These are phyloP conservation scores for Merops nubicus DNA, from an alignment of 2,113 vertebrate genomes.

Conservation along the genomic window DNA sequence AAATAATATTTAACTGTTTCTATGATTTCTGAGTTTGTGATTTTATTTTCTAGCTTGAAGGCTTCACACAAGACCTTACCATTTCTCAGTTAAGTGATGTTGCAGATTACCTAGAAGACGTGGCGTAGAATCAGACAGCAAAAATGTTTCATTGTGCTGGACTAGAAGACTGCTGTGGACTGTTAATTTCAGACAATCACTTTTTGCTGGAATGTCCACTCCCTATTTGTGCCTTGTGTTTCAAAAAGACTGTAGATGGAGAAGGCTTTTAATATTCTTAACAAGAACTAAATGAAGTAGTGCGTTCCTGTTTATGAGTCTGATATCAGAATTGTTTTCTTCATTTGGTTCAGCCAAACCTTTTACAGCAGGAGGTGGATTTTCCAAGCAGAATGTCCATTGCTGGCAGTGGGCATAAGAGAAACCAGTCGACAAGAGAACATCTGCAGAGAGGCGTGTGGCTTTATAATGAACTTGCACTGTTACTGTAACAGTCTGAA, in stretches of 20 bases:
- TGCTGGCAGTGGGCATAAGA: slow-evolving; percentile 30
- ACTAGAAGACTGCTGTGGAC: slow-evolving; percentile 15
- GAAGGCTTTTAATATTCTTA: slow-evolving; percentile 51
- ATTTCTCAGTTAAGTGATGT: slow-evolving; percentile 86
- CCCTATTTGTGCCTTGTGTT: slow-evolving; percentile 74
- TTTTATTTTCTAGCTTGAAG: slow-evolving; percentile 80
- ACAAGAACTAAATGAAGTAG: slow-evolving; percentile 30
- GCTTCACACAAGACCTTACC: slow-evolving; percentile 87
- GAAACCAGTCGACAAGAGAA: background rate
- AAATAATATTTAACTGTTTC: background rate
- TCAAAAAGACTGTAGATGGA: slow-evolving; percentile 60
- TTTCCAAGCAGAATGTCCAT: background rate
- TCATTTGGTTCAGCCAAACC: background rate
- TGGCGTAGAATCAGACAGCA: slow-evolving; percentile 74
- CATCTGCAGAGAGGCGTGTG: background rate
- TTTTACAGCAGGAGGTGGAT: slow-evolving; percentile 31
- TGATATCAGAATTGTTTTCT: background rate
- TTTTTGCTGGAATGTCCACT: slow-evolving; percentile 62
- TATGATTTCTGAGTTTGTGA: background rate
- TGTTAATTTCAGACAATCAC: slow-evolving; percentile 63
- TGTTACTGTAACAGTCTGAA: background rate
- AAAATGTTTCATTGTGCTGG: background rate
- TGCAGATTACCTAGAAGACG: slow-evolving; percentile 91
- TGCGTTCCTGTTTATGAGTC: slow-evolving; percentile 11
- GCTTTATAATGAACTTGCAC: slow-evolving; percentile 3